Evolutionary conservation across 1,140 invertebrate species (phyloP).

Genomic region (Mactra quadrangularis): DNA sequence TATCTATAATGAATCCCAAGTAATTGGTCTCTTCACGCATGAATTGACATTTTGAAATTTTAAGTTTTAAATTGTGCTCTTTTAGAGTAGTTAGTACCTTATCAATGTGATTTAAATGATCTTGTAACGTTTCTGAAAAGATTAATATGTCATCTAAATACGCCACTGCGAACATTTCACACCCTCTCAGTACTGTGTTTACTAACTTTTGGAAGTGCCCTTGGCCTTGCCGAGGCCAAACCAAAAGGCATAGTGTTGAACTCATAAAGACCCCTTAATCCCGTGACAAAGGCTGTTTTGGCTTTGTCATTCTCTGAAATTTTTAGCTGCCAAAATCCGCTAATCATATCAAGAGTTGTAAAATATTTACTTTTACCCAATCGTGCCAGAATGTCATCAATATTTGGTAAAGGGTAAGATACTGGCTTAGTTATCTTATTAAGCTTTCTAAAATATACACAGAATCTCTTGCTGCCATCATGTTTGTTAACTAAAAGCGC

Average conservation of each 20-base stretch:
- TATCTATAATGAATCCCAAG: constrained; percentile 7
- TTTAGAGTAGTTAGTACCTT: background rate
- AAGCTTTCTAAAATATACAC: constrained; percentile 11
- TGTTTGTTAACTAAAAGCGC: constrained; percentile 3
- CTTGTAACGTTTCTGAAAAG: constrained; percentile 3
- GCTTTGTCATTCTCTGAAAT: constrained; percentile 27
- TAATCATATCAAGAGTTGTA: background rate
- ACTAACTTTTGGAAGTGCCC: constrained; percentile 72
- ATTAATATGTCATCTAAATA: constrained; percentile 68
- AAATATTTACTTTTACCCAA: background rate
- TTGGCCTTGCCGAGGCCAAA: constrained; percentile 64
- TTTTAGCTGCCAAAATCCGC: constrained; percentile 5
- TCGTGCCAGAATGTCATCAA: background rate
- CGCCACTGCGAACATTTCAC: constrained; percentile 37
- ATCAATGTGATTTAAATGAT: constrained; percentile 13
- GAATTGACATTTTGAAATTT: constrained; percentile 61
- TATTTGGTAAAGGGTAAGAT: background rate
- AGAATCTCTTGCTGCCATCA: background rate
- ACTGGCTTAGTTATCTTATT: background rate
- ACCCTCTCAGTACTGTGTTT: constrained; percentile 61
- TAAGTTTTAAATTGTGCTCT: constrained; percentile 24
- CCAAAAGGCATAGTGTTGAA: constrained; percentile 69
- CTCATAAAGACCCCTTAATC: constrained; percentile 49
- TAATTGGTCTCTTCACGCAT: constrained; percentile 7
- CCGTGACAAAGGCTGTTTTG: constrained; percentile 61